Conservation (phyloP, 2,113 vertebrate genomes). For the Panurus biarmicus region DNA sequence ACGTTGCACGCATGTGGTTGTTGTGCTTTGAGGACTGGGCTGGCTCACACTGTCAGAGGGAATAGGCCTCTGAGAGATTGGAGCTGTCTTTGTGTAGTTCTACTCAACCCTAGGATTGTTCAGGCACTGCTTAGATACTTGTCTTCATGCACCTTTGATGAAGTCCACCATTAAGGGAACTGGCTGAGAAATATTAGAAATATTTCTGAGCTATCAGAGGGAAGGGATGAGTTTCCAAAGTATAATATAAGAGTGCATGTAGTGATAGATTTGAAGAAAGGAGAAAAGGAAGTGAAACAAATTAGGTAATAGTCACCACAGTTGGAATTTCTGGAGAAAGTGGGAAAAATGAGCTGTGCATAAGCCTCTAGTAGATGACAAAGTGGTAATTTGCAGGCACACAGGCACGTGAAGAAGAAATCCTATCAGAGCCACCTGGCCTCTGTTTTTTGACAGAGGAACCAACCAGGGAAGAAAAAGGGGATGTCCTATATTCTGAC, state of each 20-base stretch:
- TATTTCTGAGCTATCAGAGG: background rate
- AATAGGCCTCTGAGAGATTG: background rate
- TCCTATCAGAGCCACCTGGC: background rate
- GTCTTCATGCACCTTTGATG: background rate
- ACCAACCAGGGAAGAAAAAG: background rate
- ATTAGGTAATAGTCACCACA: background rate
- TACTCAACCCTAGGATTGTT: background rate
- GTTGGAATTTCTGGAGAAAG: background rate
- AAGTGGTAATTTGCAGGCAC: background rate
- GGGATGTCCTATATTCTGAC: background rate
- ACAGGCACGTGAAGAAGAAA: background rate
- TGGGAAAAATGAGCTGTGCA: background rate
- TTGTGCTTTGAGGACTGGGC: background rate
- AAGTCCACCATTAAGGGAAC: background rate
- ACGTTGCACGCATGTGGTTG: accelerated
- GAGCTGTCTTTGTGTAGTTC: background rate
- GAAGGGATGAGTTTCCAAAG: background rate
- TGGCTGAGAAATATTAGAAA: background rate
- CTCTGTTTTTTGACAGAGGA: background rate
- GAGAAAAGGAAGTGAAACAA: background rate
- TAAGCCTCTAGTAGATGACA: background rate
- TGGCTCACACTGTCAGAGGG: background rate
- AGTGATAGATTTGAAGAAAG: background rate
- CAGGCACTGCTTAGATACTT: background rate
- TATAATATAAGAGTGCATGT: background rate